phyloP scores from a whole-genome alignment of 2,888 invertebrate genomes.

The Plebejus anna region DNA sequence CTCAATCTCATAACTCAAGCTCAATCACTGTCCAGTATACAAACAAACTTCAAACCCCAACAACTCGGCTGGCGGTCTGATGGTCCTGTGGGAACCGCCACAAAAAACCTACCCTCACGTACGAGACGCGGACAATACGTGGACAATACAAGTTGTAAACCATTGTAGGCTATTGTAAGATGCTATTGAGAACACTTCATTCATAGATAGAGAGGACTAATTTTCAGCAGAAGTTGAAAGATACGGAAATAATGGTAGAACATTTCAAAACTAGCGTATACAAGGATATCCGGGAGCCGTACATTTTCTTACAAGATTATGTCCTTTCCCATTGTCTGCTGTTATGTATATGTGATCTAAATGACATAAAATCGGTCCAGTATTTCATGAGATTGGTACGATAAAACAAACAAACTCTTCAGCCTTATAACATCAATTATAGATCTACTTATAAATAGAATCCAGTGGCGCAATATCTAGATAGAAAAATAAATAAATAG shows the following conservation, averaged over 20 bases:
- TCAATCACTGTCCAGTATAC: background rate
- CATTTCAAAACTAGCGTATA: background rate
- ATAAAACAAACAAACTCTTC: background rate
- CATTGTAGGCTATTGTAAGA: background rate
- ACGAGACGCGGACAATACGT: background rate
- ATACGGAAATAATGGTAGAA: background rate
- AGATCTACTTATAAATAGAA: no score
- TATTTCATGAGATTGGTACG: no score
- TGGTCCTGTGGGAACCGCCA: constrained; percentile 18
- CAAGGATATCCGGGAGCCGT: background rate
- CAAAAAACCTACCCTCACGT: constrained; percentile 20
- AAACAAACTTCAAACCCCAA: constrained; percentile 4
- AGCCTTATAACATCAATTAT: background rate
- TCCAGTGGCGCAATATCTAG: no score
- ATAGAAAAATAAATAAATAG: no score
- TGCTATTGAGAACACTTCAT: constrained; percentile 3
- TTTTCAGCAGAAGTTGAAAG: background rate
- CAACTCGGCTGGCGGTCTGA: constrained; percentile 7
- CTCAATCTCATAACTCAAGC: background rate
- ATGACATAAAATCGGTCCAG: background rate
- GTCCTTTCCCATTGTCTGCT: no score
- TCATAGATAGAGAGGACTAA: background rate
- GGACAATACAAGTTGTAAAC: constrained; percentile 7
- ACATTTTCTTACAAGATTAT: background rate
- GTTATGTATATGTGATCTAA: no score